Percentiles rank a stretch among this genome's conserved stretches.
phyloP scores from a whole-genome alignment of 2,113 vertebrate genomes.

The Pseudopipra pipra region DNA sequence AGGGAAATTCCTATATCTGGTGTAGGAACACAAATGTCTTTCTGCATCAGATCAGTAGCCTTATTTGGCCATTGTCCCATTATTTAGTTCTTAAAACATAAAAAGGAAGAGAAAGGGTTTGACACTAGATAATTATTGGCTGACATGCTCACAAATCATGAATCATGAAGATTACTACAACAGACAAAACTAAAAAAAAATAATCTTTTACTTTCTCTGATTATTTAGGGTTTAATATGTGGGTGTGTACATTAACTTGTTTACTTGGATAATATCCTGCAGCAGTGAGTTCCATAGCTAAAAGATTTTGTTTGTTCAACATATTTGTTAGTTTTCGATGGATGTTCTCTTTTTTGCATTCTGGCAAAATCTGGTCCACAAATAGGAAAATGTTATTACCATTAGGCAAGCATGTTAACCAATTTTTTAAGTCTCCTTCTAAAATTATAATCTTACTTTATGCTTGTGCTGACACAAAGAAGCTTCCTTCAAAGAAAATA shows the following conservation, averaged over 20 bases:
- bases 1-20: neutral
- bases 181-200: rapidly evolving
- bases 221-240: neutral
- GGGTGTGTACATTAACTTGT: neutral
- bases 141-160: neutral
- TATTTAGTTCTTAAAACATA: neutral
- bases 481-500: neutral
- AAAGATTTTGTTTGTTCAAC: neutral
- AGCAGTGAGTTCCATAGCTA: neutral
- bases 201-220: neutral
- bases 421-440: neutral
- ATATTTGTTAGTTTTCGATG: neutral
- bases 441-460: neutral
- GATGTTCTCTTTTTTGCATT: neutral
- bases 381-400: neutral
- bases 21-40: neutral
- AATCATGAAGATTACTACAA: neutral
- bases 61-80: neutral
- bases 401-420: neutral
- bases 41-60: neutral
- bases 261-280: neutral
- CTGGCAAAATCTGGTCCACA: neutral
- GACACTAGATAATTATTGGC: neutral
- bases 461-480: neutral
- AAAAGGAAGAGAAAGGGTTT: neutral